Conservation (phyloP, 2,888 invertebrate genomes). For the Bruchidius siliquastri region DNA sequence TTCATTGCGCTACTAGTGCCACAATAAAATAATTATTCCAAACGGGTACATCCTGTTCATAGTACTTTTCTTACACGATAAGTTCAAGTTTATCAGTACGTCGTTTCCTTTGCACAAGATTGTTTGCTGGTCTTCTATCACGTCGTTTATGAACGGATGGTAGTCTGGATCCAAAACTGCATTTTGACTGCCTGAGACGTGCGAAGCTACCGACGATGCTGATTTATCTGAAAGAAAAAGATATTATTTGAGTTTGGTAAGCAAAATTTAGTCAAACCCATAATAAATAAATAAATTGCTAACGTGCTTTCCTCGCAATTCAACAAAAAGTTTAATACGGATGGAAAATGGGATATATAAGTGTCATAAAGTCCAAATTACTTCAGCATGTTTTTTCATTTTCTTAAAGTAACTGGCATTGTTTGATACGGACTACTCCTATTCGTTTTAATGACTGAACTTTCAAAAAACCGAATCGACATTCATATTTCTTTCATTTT, state of each 20-base stretch:
- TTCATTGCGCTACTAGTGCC: background rate
- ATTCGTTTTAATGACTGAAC: too few relatives aligned
- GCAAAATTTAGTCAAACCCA: background rate
- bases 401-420: too few relatives aligned
- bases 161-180: conserved; percentile 1
- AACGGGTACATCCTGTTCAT: background rate
- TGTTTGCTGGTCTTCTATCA: conserved; percentile 27
- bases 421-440: too few relatives aligned
- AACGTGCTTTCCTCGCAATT: too few relatives aligned
- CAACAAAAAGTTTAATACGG: too few relatives aligned
- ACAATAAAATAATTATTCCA: background rate
- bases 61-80: conserved; percentile 35
- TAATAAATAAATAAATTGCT: background rate
- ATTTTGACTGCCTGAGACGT: background rate
- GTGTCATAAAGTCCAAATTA: too few relatives aligned
- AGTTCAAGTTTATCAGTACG: conserved; percentile 36
- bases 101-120: conserved; percentile 40
- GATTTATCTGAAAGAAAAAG: background rate
- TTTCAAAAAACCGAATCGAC: too few relatives aligned
- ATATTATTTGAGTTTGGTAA: background rate
- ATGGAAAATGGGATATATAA: too few relatives aligned
- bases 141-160: conserved; percentile 41
- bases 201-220: background rate
- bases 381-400: too few relatives aligned
- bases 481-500: too few relatives aligned